Evolutionary conservation across 2,113 vertebrate genomes (phyloP), one percentile per base, ranked within the genome.

Genomic region (Clarias batrachus): DNA sequence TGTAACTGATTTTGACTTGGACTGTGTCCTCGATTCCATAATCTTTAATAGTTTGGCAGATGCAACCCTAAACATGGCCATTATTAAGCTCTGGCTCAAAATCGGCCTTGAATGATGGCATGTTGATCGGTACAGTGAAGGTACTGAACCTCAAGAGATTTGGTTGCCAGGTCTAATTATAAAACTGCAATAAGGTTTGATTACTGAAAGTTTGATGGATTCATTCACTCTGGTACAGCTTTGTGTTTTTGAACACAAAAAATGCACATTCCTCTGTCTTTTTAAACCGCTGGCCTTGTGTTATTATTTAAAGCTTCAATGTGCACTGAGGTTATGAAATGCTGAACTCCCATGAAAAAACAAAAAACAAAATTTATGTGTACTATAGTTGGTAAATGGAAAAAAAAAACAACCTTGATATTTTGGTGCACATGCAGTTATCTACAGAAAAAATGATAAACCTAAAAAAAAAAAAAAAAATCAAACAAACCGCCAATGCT

Each of bases 201-300:
- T 76, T 76, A 21, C 23, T 76, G 41, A 76, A 37, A 37, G 33
- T 37, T 37, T 9, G 37, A 1, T 37, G 33, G 27, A 33, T 70
- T 33, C 3, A 9, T 71, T 71, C 70, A 71, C 30, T 37, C 27
- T 37, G 16, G 11, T 81, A 21, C 48, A 83, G 16, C 5, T 37
- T 70, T 70, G 77, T 83, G 52, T 83, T 33, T 21, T 71, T 56
- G 52, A 83, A 70, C 41, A 33, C 54, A 73, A 56, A 27, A 23
- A 7, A 21, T 59, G 54, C 25, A 37, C 11, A 30, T 23, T 30
- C 13, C 2, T 25, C 25, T 71, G 63, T 16, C 82, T 71, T 83
- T 83, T 83, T 54, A 83, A 71, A 56, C 16, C 11, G 23, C 12
- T 21, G 13, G 66, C 68, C 82, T 83, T 71, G 82, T 83, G 66